Evolutionary conservation across 2,113 vertebrate genomes (phyloP), one percentile per base, ranked within the genome.

Genomic region (Ornithorhynchus anatinus): DNA sequence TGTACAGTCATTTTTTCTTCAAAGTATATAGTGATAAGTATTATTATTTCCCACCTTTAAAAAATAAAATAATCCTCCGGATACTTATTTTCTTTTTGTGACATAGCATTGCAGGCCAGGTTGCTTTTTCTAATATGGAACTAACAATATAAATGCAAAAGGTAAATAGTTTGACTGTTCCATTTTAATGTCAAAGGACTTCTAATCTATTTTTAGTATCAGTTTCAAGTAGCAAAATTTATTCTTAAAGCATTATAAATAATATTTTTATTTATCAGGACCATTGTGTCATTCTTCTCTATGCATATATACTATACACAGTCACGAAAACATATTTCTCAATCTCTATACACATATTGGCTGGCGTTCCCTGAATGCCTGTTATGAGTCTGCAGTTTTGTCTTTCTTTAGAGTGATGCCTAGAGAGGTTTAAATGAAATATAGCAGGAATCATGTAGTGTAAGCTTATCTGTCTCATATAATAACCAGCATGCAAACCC

Each of bases 31-130:
- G 89, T 89, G 89, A 84, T 79, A 89, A 89, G 85, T 85, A 82
- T 72, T 86, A 89, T 88, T 83, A 85, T 86, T 52, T 60, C 39
- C 81, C 80, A 89, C 84, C 69, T 89, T 91, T 78, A 89, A 92
- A 89, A 91, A 90, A 90, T 86, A 91, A 91, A 85, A 83, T 82
- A 87, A 71, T 84, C 87, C 89, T 87, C 90, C 79, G 88, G 79
- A 73, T 84, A 75, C 79, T 80, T 89, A 89, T 80, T 73, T 77
- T 85, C 84, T 66, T 83, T 88, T 33, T 87, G 51, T 86, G 77
- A 87, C 77, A 72, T 80, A 89, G 89, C 79, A 84, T 86, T 85
- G 74, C 77, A 85, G 77, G 59, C 72, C 81, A 84, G 74, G 77
- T 71, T 87, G 84, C 82, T 77, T 89, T 90, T 91, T 90, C 79